Evolutionary conservation across 2,888 invertebrate genomes (phyloP), one percentile per base, ranked within the genome.

Genomic region (Caenorhabditis japonica): DNA sequence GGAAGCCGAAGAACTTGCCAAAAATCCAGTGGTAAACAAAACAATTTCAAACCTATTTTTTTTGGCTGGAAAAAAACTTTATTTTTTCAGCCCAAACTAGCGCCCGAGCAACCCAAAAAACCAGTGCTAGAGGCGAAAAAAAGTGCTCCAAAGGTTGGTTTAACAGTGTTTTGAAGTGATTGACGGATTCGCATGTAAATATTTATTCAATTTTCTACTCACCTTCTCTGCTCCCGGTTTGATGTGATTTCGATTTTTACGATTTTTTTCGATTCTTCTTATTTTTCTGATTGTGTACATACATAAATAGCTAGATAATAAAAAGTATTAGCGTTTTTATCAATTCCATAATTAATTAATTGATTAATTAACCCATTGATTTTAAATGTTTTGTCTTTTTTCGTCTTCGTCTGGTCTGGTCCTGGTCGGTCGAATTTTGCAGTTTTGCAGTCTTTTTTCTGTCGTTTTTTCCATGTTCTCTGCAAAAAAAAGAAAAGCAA

Each of bases 1-100:
- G 38, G 80, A 79, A 55, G 77, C 71, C 0, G 81, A 80, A 23
- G 78, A 77, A 8, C 66, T 70, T n/a, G 75, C 70, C 8, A 79
- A 79, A 60, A 70, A 76, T 21, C 68, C 72, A 39, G 76, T 68
- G 64, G 69, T 70, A 44, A 64, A n/a, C n/a, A n/a, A n/a, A n/a
- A n/a, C n/a, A n/a, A 34, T 12, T 21, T 21, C 2, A 33, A 23
- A 25, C n/a, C 27, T 23, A 0, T 4, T 2, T 30, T 4, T 36
- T 19, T 61, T 15, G 4, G 19, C 60, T 5, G 13, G 8, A 39
- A 27, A 36, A 25, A 47, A n/a, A n/a, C n/a, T n/a, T n/a, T n/a
- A 19, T 13, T 15, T 58, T 75, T 73, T 19, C 66, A 75, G 74
- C 76, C 76, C 23, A 74, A 76, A 46, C 55, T 72, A 23, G 56